Evolutionary conservation across 2,797 vertebrate species (phyloP), one percentile per base, ranked within the genome.

Genomic region (Xenops minutus): DNA sequence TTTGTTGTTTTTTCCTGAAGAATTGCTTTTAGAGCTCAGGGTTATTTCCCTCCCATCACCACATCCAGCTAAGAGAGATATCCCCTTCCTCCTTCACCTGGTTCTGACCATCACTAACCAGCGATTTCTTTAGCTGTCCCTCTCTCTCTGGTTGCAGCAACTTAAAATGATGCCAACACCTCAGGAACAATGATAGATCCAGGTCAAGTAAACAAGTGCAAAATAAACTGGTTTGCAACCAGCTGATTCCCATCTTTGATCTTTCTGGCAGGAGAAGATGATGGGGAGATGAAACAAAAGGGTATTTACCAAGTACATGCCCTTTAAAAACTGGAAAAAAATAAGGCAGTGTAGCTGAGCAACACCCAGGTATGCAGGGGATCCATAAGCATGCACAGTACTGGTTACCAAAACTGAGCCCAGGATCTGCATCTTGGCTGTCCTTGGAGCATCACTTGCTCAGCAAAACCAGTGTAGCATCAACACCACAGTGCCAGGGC

Each of bases 151-250:
- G 34, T 24, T 88, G 34, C 75, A 67, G 72, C 15, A 82, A 58
- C 46, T 79, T 79, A 49, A 91, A 93, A 32, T 83, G 75, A 79
- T 37, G 59, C 39, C 72, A 80, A 54, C 52, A 27, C 8, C 82
- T 69, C 27, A 19, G 3, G 16, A 49, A 34, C 8, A 82, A 32
- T 77, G 86, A 88, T 71, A 89, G 56, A 89, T 86, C 34, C 36
- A 63, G 56, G 48, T 43, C 72, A 75, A 61, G 36, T 88, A 82
- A 79, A 83, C 48, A 71, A 44, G 55, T 82, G 14, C 55, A 92
- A 87, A 92, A 89, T 49, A 79, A 89, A 85, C 21, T 77, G 39
- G 44, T 91, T 76, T 92, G 81, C 83, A 87, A 37, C 58, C 66
- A 75, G n/a, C 39, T 89, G 39, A 3, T 73, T 88, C 49, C 27